Conservation (phyloP, 2,888 invertebrate genomes). For the Diadromus collaris region DNA sequence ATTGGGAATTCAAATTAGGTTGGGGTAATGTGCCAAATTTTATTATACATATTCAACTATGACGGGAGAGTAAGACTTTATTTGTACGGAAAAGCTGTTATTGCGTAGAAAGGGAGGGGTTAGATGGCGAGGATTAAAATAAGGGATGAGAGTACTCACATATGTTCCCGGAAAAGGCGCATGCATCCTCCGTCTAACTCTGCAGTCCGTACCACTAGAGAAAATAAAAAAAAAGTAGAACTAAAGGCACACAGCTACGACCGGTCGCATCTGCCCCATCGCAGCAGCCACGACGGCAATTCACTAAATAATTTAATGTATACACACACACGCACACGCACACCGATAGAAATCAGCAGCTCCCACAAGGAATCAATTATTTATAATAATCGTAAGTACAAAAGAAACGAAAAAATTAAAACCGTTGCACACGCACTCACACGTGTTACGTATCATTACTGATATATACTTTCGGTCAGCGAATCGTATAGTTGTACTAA, state of each 20-base stretch:
- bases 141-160: conserved; percentile 78
- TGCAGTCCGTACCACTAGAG: conserved; percentile 81
- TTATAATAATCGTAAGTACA: conserved; percentile 39
- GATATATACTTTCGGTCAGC: conserved; percentile 55
- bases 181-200: conserved; percentile 81
- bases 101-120: conserved; percentile 19
- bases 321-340: conserved; percentile 34
- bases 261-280: conserved; percentile 43
- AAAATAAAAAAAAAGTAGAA: conserved; percentile 75
- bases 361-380: conserved; percentile 50
- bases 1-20: conserved; percentile 11
- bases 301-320: conserved; percentile 48
- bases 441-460: conserved; percentile 28
- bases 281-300: conserved; percentile 44
- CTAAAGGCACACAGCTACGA: conserved; percentile 71
- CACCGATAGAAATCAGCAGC: conserved; percentile 32
- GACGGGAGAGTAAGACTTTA: neutral
- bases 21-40: neutral
- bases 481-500: conserved; percentile 50
- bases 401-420: conserved; percentile 40
- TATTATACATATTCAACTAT: neutral
- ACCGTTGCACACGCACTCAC: conserved; percentile 62
- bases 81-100: conserved; percentile 3
- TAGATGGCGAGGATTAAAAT: conserved; percentile 65
- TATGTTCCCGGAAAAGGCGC: conserved; percentile 80